Base-by-base conservation (phyloP, 1,140 invertebrate genomes). In the Octopus sinensis region DNA sequence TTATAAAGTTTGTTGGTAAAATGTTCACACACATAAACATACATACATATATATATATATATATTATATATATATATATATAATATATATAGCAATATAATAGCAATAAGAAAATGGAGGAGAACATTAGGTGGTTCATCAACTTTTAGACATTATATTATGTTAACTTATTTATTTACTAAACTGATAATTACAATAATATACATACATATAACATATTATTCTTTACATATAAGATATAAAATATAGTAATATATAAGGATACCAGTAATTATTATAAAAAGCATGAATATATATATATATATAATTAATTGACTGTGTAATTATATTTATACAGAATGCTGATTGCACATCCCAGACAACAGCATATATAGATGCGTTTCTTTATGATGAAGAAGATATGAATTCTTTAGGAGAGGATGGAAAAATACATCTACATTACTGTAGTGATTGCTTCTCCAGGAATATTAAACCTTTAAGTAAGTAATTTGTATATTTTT, bases 351-450 rank as follows among this genome's bases (percentile, higher is more conserved):
- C 92, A 80, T 86, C 91, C 76, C 83, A 87, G 7, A 91, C 81
- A 10, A 92, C 84, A n/a, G 89, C 92, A 4, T 93, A 94, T 88
- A 90, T 95, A 5, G 94, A 95, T 91, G 93, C 93, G 52, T 95
- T 95, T 88, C 89, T 95, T 4, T 95, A 94, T 91, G 92, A 93
- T 87, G 93, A 94, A 84, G 91, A 93, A 10, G 91, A 92, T 82
- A 87, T 94, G n/a, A 92, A 94, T 76, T 85, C 93, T 52, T 86
- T 95, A 6, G 91, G 92, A 82, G 92, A 94, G 84, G 89, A 92
- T 79, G 93, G 93, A 75, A 91, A 93, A 88, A 79, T 95, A 13
- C 91, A 92, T 80, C 92, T 92, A 83, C 91, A 93, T 86, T 95
- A 94, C 85, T 95, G 94, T 86, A 84, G 88, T 52, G 90, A 93